Evolutionary conservation across 2,888 invertebrate species (phyloP), one percentile per base, ranked within the genome.

Genomic region (Ormyrus rosae): DNA sequence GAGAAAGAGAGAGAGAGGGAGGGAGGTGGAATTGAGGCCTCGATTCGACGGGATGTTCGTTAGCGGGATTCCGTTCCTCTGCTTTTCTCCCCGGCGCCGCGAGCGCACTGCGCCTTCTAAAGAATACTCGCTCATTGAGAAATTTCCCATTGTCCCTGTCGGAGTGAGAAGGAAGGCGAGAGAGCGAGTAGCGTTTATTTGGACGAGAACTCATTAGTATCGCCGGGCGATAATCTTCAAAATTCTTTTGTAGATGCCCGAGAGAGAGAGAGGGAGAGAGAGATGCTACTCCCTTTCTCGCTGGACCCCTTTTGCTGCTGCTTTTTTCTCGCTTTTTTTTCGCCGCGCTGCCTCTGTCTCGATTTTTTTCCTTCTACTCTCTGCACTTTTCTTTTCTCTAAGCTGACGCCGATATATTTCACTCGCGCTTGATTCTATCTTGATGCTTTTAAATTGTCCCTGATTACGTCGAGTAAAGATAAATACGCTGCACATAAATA

Each of bases 151-250:
- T 80, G 74, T 34, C 34, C 34, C 34, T 34, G 34, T 80, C 75
- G 55, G 45, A 13, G 10, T 5, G 10, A 69, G 63, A 11, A 60
- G 56, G 19, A 9, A 55, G 34, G 46, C 46, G 46, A 64, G 51
- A 55, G 64, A 56, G n/a, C 11, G 48, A 76, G 68, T 64, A 45
- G 50, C 69, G 71, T 82, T 81, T 76, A 82, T 72, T 82, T 60
- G 72, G 69, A 73, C 70, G 61, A 77, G 77, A 75, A 80, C 80
- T 82, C 82, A 78, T 82, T 82, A 82, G 67, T 80, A 80, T 80
- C 70, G 55, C 71, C n/a, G 34, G 51, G 70, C 71, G 77, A 82
- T 77, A 70, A 80, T 78, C 77, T 82, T 80, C 70, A 69, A 74
- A 78, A 80, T 63, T 70, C 73, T 74, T 73, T 78, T 77, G 70